Evolutionary conservation across 2,797 vertebrate species (phyloP), one percentile per base, ranked within the genome.

Genomic region (Melanotaenia nigrans): DNA sequence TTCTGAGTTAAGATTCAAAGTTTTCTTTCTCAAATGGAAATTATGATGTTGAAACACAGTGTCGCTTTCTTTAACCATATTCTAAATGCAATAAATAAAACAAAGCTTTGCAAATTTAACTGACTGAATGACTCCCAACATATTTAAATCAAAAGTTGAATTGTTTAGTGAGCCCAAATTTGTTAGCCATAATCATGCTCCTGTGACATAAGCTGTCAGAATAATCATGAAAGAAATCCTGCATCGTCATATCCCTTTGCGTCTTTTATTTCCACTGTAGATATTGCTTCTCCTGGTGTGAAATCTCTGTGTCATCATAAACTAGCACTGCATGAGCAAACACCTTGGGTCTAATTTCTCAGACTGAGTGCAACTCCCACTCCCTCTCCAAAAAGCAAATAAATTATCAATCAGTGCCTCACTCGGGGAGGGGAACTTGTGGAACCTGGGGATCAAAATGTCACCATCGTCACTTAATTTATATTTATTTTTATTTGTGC

Each of bases 391-490:
- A 73, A 61, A 59, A 77, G 42, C 9, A 73, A 66, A 84, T 73
- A 75, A 80, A 82, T 35, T 80, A 87, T 66, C 58, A 82, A 77
- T 79, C 79, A 45, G 53, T 56, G 22, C 36, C 55, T 73, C 45
- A 13, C 5, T 8, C 28, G 0, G 45, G 82, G 81, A 69, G 66
- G 80, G 69, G 61, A 73, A 74, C 36, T 40, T 0, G 36, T 45
- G 54, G 62, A 51, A 73, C 78, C 70, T 0, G 42, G 76, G 83
- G 73, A 85, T 82, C 55, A 42, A 36, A 78, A 82, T 66, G 73
- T 78, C 73, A 81, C 79, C 45, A 28, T 62, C 76, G 75, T 87
- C 85, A 80, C 84, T 87, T 87, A 28, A 28, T 28, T 28, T 28
- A 28, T 28, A 28, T 28, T 28, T 28, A 28, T 78, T 87, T 82